Conservation (phyloP, 1,140 invertebrate genomes). For the Aplysia californica region DNA sequence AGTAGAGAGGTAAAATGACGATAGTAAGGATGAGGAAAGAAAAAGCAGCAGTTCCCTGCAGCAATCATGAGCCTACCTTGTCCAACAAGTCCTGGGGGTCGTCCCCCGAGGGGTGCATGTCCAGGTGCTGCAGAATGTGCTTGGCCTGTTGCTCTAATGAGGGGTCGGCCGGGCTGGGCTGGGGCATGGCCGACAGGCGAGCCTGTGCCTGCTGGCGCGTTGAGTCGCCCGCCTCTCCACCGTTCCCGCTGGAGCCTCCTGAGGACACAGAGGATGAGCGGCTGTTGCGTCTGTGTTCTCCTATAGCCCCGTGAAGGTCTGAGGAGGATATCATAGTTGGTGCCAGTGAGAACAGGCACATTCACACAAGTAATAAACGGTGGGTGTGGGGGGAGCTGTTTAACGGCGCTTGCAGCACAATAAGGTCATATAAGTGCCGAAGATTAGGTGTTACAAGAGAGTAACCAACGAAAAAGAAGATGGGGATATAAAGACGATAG, state of each 20-base stretch:
- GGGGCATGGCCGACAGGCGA: background rate
- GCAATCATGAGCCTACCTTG: too few species aligned
- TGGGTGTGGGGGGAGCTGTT: too few species aligned
- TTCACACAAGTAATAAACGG: background rate
- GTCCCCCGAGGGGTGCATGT: too few species aligned
- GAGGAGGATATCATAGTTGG: background rate
- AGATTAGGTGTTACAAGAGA: background rate
- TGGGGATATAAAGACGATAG: background rate
- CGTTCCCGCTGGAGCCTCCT: slow-evolving; percentile 22
- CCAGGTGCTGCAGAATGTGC: background rate
- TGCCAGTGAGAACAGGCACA: background rate
- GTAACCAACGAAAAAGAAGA: background rate
- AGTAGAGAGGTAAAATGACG: too few species aligned
- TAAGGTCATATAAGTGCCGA: background rate
- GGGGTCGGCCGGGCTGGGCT: background rate
- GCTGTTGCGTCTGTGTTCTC: slow-evolving; percentile 16
- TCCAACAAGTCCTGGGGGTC: too few species aligned
- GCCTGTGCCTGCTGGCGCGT: slow-evolving; percentile 1
- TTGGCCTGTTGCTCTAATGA: background rate
- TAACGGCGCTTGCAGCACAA: background rate
- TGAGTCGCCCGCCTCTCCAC: background rate
- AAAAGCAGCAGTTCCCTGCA: too few species aligned
- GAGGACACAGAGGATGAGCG: slow-evolving; percentile 17
- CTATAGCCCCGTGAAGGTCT: slow-evolving; percentile 23
- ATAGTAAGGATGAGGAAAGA: too few species aligned